A percentile compares a stretch with the other conserved stretches of the same genome.
Evolutionary conservation across 2,888 invertebrate species (phyloP).

Genomic region (Lysandra coridon): DNA sequence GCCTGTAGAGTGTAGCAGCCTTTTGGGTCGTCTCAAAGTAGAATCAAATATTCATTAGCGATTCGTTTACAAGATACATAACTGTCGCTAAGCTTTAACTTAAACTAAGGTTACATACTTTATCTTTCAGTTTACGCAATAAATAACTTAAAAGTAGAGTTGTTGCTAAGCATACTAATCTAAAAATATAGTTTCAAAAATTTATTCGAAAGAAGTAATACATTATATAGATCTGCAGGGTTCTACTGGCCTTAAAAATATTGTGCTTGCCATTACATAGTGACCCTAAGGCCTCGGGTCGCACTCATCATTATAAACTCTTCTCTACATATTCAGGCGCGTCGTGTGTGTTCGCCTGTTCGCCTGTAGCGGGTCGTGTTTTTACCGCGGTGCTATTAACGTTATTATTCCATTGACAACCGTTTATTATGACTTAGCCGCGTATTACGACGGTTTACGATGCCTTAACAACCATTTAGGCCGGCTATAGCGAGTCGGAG

Average conservation of each 20-base stretch:
- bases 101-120: no score
- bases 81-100: no score
- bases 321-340: background rate
- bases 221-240: no score
- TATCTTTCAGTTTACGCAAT: no score
- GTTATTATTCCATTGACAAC: conserved; percentile 24
- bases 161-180: no score
- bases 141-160: no score
- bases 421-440: conserved; percentile 15
- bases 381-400: background rate
- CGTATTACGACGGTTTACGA: conserved; percentile 13
- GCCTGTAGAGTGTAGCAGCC: background rate
- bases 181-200: no score
- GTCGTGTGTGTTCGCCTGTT: background rate
- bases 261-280: background rate
- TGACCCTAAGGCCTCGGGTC: background rate
- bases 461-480: background rate
- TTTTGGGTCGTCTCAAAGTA: background rate
- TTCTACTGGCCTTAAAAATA: background rate
- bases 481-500: background rate
- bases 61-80: no score
- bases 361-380: background rate
- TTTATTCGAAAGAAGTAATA: no score
- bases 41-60: no score
- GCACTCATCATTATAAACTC: background rate